Base-by-base conservation (phyloP, 1,140 invertebrate species). In the Cotesia vestalis region DNA sequence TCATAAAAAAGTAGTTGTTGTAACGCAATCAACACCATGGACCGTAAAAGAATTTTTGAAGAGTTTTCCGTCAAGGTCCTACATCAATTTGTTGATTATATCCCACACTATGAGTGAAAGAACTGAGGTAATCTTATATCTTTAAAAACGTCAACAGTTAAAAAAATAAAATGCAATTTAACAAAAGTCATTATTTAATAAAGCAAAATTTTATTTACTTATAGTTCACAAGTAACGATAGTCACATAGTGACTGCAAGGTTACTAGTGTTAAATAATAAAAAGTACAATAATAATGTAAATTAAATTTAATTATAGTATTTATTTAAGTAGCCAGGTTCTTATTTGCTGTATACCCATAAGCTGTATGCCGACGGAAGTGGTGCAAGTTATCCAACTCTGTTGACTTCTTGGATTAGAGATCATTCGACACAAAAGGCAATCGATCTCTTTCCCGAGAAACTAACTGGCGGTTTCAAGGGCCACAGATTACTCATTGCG, bases 271-370 rank as follows among this genome's bases (percentile, higher is more conserved):
- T 27, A 27, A 27, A 27, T 27, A 27, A 27, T 27, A 27, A 27
- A 27, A 27, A 3, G 1, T 2, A 27, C 46, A 52, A 52, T 52
- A 11, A 11, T 8, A 1, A 52, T 52, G 46, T 8, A 52, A 11
- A 11, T 52, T n/a, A 52, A 11, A 11, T 52, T 64, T 55, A n/a
- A 36, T 66, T 11, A 8, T 20, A 69, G 27, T 52, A 35, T 57
- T 27, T 59, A 14, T 36, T n/a, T 40, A 14, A 59, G 4, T 76
- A 91, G 90, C 90, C 91, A 84, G 81, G 88, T 4, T 88, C 91
- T 3, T 93, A 89, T 80, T 90, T 92, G 62, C 80, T 93, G 5
- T 93, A 92, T 77, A 93, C 92, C 0, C 92, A 93, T 77, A 88
- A 89, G 75, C 82, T 93, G 20, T 92, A 91, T 76, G 86, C 88